phyloP scores from a whole-genome alignment of 2,888 invertebrate genomes.

The Mesorhabditis spiculigera region DNA sequence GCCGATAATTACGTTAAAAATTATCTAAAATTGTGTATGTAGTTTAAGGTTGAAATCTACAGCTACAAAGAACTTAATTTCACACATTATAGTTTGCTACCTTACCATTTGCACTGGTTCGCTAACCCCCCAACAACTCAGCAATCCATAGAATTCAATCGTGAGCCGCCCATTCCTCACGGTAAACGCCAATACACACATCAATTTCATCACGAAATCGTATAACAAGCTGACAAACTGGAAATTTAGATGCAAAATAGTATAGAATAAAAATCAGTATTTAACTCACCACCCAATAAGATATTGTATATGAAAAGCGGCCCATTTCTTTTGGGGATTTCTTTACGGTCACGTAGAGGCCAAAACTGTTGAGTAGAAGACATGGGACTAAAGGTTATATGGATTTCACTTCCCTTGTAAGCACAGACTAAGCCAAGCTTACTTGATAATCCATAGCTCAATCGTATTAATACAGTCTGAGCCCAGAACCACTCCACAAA shows the following conservation, averaged over 20 bases:
- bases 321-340: slow-evolving; percentile 4
- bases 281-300: slow-evolving; percentile 1
- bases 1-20: not conserved
- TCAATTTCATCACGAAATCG: not conserved
- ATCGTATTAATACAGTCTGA: not conserved
- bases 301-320: not conserved
- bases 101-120: not conserved
- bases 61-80: too few species aligned
- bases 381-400: not conserved
- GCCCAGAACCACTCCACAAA: not conserved
- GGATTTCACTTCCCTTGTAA: too few species aligned
- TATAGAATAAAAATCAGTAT: too few species aligned
- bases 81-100: too few species aligned
- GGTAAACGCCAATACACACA: not conserved
- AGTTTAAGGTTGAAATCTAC: too few species aligned
- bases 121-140: not conserved
- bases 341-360: not conserved
- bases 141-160: not conserved
- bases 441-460: not conserved
- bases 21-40: not conserved
- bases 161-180: not conserved
- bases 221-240: not conserved
- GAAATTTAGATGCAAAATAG: not conserved
- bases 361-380: not conserved
- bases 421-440: not conserved